A percentile compares a stretch with the other conserved stretches of the same genome.
These are phyloP conservation scores for Tetranychus truncatus DNA, from an alignment of 2,888 invertebrate genomes.

Conservation along the genomic window DNA sequence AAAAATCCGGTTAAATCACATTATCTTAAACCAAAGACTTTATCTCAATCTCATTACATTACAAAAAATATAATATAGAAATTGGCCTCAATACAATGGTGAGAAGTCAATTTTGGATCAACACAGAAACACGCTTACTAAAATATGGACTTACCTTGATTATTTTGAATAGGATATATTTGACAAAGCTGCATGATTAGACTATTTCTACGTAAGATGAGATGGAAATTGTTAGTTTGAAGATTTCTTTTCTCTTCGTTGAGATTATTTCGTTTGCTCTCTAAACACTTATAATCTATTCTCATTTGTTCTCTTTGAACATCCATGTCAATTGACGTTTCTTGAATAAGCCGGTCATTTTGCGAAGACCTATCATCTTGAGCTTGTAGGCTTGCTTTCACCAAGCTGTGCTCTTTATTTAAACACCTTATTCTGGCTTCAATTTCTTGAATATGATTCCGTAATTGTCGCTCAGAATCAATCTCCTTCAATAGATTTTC, in stretches of 20 bases:
- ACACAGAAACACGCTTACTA: neutral
- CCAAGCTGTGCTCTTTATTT: neutral
- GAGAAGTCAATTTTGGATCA: neutral
- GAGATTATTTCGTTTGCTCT: neutral
- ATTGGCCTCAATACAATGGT: neutral
- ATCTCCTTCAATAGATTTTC: neutral
- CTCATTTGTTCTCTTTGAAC: slow-evolving; percentile 6
- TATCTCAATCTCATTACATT: no score
- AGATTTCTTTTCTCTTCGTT: neutral
- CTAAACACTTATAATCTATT: slow-evolving; percentile 7
- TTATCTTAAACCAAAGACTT: no score
- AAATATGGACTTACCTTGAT: neutral
- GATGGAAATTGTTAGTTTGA: neutral
- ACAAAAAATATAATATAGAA: no score
- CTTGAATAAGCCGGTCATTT: slow-evolving; percentile 3
- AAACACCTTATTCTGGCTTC: neutral
- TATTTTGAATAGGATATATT: slow-evolving; percentile 7
- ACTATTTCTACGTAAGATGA: neutral
- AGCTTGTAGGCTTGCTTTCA: neutral
- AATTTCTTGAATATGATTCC: neutral
- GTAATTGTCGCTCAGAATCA: neutral
- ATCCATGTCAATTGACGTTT: slow-evolving; percentile 3
- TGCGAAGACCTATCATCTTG: neutral
- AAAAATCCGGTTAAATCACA: neutral
- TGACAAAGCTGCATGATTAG: slow-evolving; percentile 5